phyloP scores from a whole-genome alignment of 2,888 invertebrate genomes.

The Rhimphoctona megacephalus region DNA sequence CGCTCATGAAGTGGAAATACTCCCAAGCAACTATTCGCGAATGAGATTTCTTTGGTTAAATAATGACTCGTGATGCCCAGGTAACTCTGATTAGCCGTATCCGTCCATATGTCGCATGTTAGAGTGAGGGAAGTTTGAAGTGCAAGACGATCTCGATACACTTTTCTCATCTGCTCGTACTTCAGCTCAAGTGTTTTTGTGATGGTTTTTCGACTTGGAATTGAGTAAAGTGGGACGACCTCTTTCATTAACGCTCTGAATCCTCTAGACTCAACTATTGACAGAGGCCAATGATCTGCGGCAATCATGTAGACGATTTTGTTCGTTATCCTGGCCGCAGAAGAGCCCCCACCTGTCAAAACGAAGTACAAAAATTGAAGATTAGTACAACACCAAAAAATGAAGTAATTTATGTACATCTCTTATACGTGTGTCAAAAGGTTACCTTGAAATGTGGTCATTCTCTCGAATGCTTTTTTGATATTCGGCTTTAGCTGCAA shows the following conservation, averaged over 20 bases:
- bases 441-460: conserved; percentile 12
- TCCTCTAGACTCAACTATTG: conserved; percentile 56
- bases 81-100: conserved; percentile 74
- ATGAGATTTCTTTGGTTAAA: conserved; percentile 69
- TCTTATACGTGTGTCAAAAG: background rate
- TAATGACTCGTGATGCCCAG: conserved; percentile 73
- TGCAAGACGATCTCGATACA: conserved; percentile 21
- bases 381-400: background rate
- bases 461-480: conserved; percentile 26
- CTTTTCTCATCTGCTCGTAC: conserved; percentile 40
- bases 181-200: conserved; percentile 49
- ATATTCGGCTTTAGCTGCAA: conserved; percentile 23
- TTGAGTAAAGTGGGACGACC: conserved; percentile 42
- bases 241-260: conserved; percentile 60
- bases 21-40: conserved; percentile 49
- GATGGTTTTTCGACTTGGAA: conserved; percentile 56
- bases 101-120: conserved; percentile 75
- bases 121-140: conserved; percentile 61
- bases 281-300: conserved; percentile 61
- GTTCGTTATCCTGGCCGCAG: conserved; percentile 40
- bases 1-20: conserved; percentile 62
- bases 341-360: conserved; percentile 14
- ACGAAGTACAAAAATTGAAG: background rate
- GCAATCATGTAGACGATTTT: conserved; percentile 61
- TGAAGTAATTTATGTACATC: background rate